Evolutionary conservation across 1,140 invertebrate species (phyloP).

Genomic region (Drosophila kepulauana): DNA sequence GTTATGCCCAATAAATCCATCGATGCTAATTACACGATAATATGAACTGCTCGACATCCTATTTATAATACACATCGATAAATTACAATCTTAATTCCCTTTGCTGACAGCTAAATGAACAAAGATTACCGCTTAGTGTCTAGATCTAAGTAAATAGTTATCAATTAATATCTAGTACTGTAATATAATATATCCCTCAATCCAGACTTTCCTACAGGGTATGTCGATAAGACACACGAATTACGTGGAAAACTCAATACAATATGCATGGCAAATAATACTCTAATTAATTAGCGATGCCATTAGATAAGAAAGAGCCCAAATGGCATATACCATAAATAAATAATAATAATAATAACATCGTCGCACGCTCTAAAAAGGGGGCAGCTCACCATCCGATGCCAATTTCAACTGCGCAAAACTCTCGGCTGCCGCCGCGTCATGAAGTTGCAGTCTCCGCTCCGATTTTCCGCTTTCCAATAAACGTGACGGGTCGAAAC

Average conservation of each 20-base stretch:
- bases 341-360: conserved; percentile 11
- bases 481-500: neutral
- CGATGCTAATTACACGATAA: neutral
- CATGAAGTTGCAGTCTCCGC: conserved; percentile 16
- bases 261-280: conserved; percentile 44
- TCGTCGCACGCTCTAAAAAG: conserved; percentile 11
- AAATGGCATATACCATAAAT: conserved; percentile 18
- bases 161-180: neutral
- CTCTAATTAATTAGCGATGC: conserved; percentile 71
- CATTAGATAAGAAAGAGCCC: conserved; percentile 47
- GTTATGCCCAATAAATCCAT: conserved; percentile 6
- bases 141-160: neutral
- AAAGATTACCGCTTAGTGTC: neutral
- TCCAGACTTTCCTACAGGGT: conserved; percentile 6
- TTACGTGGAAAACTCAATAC: conserved; percentile 33
- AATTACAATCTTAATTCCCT: neutral
- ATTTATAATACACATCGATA: neutral
- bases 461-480: neutral
- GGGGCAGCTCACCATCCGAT: neutral
- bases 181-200: neutral
- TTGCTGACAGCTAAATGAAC: neutral
- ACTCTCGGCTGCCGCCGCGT: conserved; percentile 8
- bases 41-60: conserved; percentile 2
- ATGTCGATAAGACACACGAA: conserved; percentile 44
- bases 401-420: conserved; percentile 47